These are phyloP conservation scores for Enhydra lutris DNA, from an alignment of 2,113 vertebrate genomes.

Conservation along the genomic window DNA sequence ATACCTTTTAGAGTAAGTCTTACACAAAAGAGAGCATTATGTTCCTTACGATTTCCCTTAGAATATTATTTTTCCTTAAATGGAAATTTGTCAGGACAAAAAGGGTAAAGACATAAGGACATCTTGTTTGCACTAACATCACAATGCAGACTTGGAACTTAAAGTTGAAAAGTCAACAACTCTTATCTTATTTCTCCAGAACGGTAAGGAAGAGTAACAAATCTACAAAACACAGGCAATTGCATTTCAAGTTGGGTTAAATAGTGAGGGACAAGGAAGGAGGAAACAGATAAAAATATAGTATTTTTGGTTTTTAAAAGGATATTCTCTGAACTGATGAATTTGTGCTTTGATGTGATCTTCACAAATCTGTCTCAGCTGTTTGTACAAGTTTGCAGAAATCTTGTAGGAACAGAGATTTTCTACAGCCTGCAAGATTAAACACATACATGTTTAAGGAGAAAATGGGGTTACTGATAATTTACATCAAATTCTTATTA, in stretches of 20 bases:
- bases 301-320: slow-evolving; percentile 82
- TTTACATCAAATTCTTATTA: slow-evolving; percentile 23
- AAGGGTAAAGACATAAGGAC: background rate
- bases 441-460: slow-evolving; percentile 54
- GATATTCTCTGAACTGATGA: slow-evolving; percentile 99
- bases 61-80: background rate
- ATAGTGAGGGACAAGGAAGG: background rate
- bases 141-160: slow-evolving; percentile 18
- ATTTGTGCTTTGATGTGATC: slow-evolving; percentile 99
- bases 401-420: slow-evolving; percentile 99
- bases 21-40: background rate
- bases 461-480: background rate
- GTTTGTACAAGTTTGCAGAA: slow-evolving; percentile 98
- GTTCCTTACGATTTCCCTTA: slow-evolving; percentile 9
- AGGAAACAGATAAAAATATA: background rate
- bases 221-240: slow-evolving; percentile 33
- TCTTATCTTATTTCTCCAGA: slow-evolving; percentile 11
- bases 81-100: slow-evolving; percentile 24
- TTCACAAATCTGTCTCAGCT: slow-evolving; percentile 96
- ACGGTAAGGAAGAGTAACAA: background rate
- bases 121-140: slow-evolving; percentile 26
- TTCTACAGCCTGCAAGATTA: slow-evolving; percentile 92
- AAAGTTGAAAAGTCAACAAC: background rate
- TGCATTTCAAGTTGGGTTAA: slow-evolving; percentile 32
- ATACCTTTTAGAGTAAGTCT: slow-evolving; percentile 15